Conservation (phyloP, 2,113 vertebrate genomes). For the Hylia prasina region DNA sequence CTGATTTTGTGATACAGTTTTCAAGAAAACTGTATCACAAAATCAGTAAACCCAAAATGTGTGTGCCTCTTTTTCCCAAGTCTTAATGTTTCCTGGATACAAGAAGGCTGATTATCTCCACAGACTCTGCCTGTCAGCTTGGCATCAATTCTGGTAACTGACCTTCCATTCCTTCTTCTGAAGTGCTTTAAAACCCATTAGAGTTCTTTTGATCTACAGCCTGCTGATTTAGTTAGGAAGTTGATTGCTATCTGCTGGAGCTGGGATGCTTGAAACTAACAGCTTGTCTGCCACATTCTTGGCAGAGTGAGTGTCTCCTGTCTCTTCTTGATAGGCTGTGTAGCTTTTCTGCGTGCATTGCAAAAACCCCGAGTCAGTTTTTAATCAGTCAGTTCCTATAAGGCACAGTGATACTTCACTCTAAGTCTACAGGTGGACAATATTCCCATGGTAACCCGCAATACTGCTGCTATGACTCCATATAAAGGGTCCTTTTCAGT, state of each 20-base stretch:
- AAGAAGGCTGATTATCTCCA: background rate
- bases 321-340: background rate
- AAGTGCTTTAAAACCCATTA: background rate
- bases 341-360: background rate
- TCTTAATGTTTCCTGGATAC: background rate
- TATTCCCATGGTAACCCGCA: background rate
- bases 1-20: too few species aligned
- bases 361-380: background rate
- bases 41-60: background rate
- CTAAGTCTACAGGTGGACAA: background rate
- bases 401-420: background rate
- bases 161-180: background rate
- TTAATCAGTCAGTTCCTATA: background rate
- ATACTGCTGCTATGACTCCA: background rate
- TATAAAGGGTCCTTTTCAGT: background rate
- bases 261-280: background rate
- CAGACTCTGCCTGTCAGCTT: background rate
- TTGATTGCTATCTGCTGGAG: background rate
- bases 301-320: background rate
- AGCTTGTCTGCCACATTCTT: background rate
- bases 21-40: background rate
- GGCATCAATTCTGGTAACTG: background rate
- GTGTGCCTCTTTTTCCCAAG: background rate
- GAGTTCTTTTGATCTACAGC: background rate
- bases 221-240: background rate